Conservation (phyloP, 2,113 vertebrate species). For the Hydrolagus affinis region DNA sequence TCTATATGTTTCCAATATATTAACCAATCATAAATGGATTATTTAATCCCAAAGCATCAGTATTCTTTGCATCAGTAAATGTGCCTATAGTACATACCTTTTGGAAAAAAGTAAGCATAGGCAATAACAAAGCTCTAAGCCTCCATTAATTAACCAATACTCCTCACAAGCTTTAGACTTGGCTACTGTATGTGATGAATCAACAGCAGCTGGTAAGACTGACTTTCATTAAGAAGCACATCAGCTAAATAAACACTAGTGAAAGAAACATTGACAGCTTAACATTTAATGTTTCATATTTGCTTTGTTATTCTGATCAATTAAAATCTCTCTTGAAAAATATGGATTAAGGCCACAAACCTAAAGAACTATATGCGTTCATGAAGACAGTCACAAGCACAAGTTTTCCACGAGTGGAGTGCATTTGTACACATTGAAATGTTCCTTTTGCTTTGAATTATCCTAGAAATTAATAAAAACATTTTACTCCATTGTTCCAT, state of each 20-base stretch:
- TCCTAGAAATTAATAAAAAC: no score
- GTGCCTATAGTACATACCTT: not conserved
- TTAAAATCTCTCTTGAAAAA: no score
- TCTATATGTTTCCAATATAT: not conserved
- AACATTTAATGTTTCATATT: not conserved
- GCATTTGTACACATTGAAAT: no score
- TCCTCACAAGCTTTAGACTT: not conserved
- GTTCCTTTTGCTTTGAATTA: no score
- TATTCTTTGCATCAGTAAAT: not conserved
- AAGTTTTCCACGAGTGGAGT: no score
- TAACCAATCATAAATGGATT: not conserved
- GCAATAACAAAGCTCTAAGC: not conserved
- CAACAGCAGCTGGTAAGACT: not conserved
- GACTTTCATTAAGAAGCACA: not conserved
- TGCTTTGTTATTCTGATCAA: no score
- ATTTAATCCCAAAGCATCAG: not conserved
- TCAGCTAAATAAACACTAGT: not conserved
- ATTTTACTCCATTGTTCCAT: no score
- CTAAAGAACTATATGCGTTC: no score
- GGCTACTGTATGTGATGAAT: not conserved
- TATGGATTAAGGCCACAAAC: no score
- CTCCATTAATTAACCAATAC: not conserved
- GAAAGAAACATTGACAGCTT: not conserved
- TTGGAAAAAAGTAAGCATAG: not conserved
- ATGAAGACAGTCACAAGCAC: no score